Evolutionary conservation across 2,113 vertebrate species (phyloP).

Genomic region (Phoxinus phoxinus): DNA sequence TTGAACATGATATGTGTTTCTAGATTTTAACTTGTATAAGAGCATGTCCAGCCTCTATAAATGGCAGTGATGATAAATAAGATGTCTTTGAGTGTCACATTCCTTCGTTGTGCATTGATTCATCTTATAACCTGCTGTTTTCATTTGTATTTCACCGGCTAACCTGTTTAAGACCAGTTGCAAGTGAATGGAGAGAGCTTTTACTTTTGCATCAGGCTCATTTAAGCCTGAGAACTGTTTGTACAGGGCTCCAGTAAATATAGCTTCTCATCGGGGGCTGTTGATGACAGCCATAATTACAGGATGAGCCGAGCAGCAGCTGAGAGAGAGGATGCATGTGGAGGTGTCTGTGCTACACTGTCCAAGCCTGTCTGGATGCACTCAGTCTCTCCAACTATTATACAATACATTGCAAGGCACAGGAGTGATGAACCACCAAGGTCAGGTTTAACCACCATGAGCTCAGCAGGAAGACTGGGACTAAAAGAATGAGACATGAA

Average conservation of each 20-base stretch:
- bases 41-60: neutral
- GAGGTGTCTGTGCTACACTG: constrained; percentile 55
- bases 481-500: constrained; percentile 15
- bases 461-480: constrained; percentile 6
- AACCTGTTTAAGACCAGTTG: neutral
- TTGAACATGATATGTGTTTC: no score
- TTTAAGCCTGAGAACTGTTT: constrained; percentile 38
- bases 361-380: constrained; percentile 41
- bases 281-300: constrained; percentile 79
- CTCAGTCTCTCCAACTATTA: constrained; percentile 1
- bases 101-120: neutral
- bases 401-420: neutral
- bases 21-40: neutral
- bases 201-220: constrained; percentile 18
- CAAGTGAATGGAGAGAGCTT: neutral
- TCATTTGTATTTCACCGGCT: neutral
- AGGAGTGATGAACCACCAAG: constrained; percentile 2
- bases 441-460: constrained; percentile 41
- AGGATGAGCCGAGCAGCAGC: constrained; percentile 70
- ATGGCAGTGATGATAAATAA: neutral
- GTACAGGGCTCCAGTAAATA: constrained; percentile 69
- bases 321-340: constrained; percentile 62
- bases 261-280: constrained; percentile 72
- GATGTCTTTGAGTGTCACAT: neutral
- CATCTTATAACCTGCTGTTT: neutral